Base-by-base conservation (phyloP, 2,113 vertebrate species). In the Cynocephalus volans region DNA sequence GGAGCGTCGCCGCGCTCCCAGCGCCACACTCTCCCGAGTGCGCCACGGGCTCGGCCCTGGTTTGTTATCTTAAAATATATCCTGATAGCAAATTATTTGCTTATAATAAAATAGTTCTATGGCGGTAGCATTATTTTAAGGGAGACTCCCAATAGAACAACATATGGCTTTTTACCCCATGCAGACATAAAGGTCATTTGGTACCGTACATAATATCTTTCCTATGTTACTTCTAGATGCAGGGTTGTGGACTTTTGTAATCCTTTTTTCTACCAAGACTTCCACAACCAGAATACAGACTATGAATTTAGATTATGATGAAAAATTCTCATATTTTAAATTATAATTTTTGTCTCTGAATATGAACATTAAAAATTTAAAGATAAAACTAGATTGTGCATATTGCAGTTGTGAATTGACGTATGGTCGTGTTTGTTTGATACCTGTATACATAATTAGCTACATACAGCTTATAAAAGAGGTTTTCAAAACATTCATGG, bases 131-230 rank as follows among this genome's bases (percentile, higher is more conserved):
- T 14, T 41, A 21, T n/a, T 48, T 91, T 58, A 73, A 33, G 33
- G 48, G 58, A 36, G 31, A 60, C 19, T 12, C 12, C 13, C 18
- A 26, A 1, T 1, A 6, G 60, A 48, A 33, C 4, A 45, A 6
- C 18, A 23, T 15, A 9, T 31, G 5, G 2, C 10, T 31, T 45
- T 45, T 31, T 56, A 15, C 28, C 6, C 28, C 21, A 1, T 26
- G 7, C 9, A 65, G 64, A 65, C 18, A 4, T 6, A 6, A 11
- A 19, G 13, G 11, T 31, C 18, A 28, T 23, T 2, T 9, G 11
- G 62, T 62, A 0, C 6, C 8, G 3, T 7, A 0, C 5, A 1
- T 4, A 12, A 33, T 1, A 0, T 18, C 24, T n/a, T 60, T n/a
- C 17, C 31, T 4, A 3, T 11, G 0, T 45, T 72, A 8, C 60